Evolutionary conservation across 2,888 invertebrate species (phyloP), one percentile per base, ranked within the genome.

Genomic region (Lingula anatina): DNA sequence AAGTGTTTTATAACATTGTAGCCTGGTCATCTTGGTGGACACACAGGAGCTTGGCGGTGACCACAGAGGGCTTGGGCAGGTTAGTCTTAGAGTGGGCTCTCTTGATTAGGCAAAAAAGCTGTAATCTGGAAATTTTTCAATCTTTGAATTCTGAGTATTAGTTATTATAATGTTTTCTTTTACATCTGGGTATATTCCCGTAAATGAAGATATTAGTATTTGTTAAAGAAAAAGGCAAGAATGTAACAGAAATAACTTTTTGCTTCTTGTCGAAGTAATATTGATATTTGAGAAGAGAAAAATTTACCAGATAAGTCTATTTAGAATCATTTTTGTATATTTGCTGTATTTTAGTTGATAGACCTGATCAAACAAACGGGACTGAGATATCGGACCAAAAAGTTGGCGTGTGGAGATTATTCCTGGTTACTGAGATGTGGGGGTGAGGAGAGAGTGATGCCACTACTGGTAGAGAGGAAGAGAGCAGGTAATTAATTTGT

Each of bases 11-110:
- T 23, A 26, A 24, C 37, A 42, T 50, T 56, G 26, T 49, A 62
- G 61, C 12, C 26, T 64, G 28, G 50, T 65, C 15, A 27, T 65
- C 40, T 46, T 61, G 45, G 55, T 64, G 18, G 64, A 65, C 49
- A 55, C 47, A 41, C 55, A 55, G 18, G 65, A 65, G 49, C 54
- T 53, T 57, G 62, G 63, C 35, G 63, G 61, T n/a, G 60, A 62
- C 27, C 46, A 53, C 24, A 48, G 37, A 5, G 57, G 60, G 9
- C 54, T 62, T 4, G 58, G 56, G n/a, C 44, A 62, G 52, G 64
- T 62, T 53, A 51, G 50, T 48, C n/a, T n/a, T n/a, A n/a, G n/a
- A n/a, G n/a, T n/a, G n/a, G n/a, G n/a, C n/a, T n/a, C n/a, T n/a
- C n/a, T n/a, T n/a, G n/a, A n/a, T n/a, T n/a, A n/a, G n/a, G n/a